A percentile compares a stretch with the other conserved stretches of the same genome.
phyloP scores from a whole-genome alignment of 2,113 vertebrate genomes.

The Neoarius graeffei region DNA sequence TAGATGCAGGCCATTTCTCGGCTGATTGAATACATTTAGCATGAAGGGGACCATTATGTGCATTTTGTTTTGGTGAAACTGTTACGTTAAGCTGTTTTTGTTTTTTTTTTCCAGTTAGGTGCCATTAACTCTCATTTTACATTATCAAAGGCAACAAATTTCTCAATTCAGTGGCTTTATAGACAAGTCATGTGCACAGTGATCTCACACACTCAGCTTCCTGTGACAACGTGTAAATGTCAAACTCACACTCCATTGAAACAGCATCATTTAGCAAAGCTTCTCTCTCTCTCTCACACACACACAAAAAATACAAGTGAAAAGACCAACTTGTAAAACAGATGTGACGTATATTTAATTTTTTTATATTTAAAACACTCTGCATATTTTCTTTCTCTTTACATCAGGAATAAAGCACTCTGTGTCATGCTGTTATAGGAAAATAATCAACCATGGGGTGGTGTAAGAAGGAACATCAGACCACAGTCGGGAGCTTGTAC shows the following conservation, averaged over 20 bases:
- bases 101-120: neutral
- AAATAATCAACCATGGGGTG: neutral
- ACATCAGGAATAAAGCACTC: neutral
- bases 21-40: neutral
- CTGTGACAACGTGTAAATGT: conserved; percentile 23
- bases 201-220: neutral
- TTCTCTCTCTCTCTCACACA: too few species aligned
- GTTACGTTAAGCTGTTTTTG: neutral
- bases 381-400: neutral
- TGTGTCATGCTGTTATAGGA: neutral
- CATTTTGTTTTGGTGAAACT: neutral
- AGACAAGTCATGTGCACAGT: neutral
- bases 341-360: neutral
- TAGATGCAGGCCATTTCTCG: neutral
- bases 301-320: neutral
- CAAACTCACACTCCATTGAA: conserved; percentile 59
- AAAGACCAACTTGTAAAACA: neutral
- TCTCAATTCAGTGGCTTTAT: neutral
- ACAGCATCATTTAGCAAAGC: conserved; percentile 59
- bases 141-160: neutral
- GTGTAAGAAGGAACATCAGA: neutral
- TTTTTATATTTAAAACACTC: neutral
- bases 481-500: neutral
- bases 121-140: neutral
- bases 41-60: neutral